Base-by-base conservation (phyloP, 2,797 vertebrate species). In the Vultur gryphus region DNA sequence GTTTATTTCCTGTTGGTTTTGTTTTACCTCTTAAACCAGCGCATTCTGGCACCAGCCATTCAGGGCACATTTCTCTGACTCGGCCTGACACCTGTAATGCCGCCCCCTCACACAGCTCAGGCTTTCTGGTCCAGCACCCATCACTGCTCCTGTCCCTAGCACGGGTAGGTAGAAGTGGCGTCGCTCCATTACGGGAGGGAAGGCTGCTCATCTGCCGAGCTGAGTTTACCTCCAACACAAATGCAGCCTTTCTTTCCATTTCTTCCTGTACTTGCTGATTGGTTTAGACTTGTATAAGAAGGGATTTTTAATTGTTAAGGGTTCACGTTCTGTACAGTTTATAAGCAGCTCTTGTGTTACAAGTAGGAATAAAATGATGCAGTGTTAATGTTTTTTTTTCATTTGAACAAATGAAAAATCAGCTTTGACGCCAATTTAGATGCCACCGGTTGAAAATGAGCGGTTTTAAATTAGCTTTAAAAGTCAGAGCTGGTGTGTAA, bases 1-100 rank as follows among this genome's bases (percentile, higher is more conserved):
- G 33, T 86, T 93, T 88, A 76, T 90, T 96, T 95, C 87, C 79
- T 92, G 46, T 71, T 85, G 62, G 44, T 46, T 84, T 91, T 95
- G n/a, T 37, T 86, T 92, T 52, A 44, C 70, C 12, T 73, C 51
- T 62, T 66, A 69, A 69, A 69, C 52, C 19, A 28, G 59, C 3
- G 6, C 35, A 25, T 65, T 96, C 51, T 65, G 58, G 46, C 62
- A 87, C 10, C 26, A 65, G 76, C 46, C 71, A 43, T 52, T 73
- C 90, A n/a, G 51, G 84, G n/a, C 21, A 29, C 37, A 24, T 67
- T 85, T 72, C 43, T 37, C 43, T 84, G 84, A 43, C 73, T 61
- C 43, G 66, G 70, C 26, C 48, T 26, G 76, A 48, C 69, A 83
- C 72, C 37, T 49, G 81, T 35, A 41, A 71, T 14, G 18, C 46